These are phyloP conservation scores for Calameuta idolon DNA, from an alignment of 2,888 invertebrate species.

Conservation along the genomic window DNA sequence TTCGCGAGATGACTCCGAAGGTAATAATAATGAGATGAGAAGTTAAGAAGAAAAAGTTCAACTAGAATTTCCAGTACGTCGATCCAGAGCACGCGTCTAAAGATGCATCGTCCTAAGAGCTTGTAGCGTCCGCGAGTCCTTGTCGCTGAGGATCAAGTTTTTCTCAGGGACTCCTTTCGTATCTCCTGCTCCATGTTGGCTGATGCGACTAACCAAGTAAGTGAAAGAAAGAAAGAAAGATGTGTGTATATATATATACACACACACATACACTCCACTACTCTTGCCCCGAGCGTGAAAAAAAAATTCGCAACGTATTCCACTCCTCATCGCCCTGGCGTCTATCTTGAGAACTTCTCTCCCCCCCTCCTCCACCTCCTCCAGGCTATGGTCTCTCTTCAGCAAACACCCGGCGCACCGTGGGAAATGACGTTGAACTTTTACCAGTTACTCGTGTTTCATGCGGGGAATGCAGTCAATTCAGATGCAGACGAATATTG, in stretches of 20 bases:
- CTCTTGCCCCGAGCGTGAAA: not conserved
- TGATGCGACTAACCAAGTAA: not conserved
- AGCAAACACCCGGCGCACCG: slow-evolving; percentile 39
- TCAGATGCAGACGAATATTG: slow-evolving; percentile 24
- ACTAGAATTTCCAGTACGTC: not conserved
- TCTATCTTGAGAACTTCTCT: slow-evolving; percentile 17
- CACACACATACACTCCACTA: not conserved
- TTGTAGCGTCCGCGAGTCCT: not conserved
- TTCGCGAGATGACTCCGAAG: not conserved
- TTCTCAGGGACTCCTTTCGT: not conserved
- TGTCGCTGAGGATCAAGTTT: not conserved
- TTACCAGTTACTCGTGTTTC: slow-evolving; percentile 50
- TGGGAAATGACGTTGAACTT: slow-evolving; percentile 63
- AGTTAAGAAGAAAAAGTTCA: not conserved
- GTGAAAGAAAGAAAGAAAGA: not conserved
- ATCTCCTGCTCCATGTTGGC: not conserved
- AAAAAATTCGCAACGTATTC: slow-evolving; percentile 22
- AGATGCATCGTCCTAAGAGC: not conserved
- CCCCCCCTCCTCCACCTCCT: slow-evolving; percentile 23
- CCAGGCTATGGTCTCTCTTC: slow-evolving; percentile 19
- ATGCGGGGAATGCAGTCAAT: slow-evolving; percentile 23
- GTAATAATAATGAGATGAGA: not conserved
- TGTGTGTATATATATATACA: no score
- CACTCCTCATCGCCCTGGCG: not conserved
- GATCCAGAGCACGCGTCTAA: not conserved